Evolutionary conservation across 2,888 invertebrate species (phyloP), one percentile per base, ranked within the genome.

Genomic region (Spisula subtruncata): DNA sequence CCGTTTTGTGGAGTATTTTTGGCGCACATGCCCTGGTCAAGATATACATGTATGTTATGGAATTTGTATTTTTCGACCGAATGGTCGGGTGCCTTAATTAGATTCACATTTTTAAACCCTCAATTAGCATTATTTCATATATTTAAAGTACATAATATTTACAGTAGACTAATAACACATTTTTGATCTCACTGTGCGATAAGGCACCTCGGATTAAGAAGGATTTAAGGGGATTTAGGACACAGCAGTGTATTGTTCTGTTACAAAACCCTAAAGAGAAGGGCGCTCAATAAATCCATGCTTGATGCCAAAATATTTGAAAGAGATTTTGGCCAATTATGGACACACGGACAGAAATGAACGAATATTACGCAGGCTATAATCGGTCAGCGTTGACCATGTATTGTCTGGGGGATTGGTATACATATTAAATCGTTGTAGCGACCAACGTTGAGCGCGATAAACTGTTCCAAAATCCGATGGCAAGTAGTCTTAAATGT

Each of bases 151-250:
- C 8, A 41, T 41, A n/a, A 41, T 41, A 41, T 80, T 18, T 80
- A 1, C 20, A 80, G 20, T 32, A 32, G 25, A 41, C 35, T 80
- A 80, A 81, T 46, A 32, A 75, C 32, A 35, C 8, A 25, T 56
- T 51, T n/a, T 60, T 48, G 71, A 71, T 71, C 71, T 71, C 84
- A 16, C 48, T 35, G 51, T 54, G 82, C 71, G 56, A 71, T 87
- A 82, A 87, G 60, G 86, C 71, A 81, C 81, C 48, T 14, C 79
- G 82, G 87, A 87, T 83, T 87, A 83, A 60, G 79, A 75, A 32
- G 71, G 87, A 87, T 87, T 83, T 79, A 32, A 12, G 18, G 60
- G 46, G 87, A 83, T 87, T 87, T 80, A 48, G 29, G 41, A 86
- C 66, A 79, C 79, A 79, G 54, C 32, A 79, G 56, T 18, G 41